A percentile compares a stretch with the other conserved stretches of the same genome.
Conservation (phyloP, 2,797 vertebrate genomes). For the Arctocebus calabarensis region DNA sequence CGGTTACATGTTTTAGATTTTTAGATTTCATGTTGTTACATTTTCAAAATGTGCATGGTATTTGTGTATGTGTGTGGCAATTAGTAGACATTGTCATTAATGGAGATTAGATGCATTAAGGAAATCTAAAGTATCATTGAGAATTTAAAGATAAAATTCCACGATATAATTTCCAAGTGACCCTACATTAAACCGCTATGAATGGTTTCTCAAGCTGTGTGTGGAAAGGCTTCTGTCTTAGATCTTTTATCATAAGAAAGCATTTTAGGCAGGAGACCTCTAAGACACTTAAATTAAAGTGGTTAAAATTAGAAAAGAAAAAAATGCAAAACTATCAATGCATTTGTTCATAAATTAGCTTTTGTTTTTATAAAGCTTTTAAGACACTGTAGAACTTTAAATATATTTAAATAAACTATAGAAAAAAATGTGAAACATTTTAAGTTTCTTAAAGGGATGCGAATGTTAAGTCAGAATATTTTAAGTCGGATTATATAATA, state of each 20-base stretch:
- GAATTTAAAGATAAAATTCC: conserved; percentile 42
- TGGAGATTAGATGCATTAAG: conserved; percentile 15
- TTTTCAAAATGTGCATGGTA: conserved; percentile 1
- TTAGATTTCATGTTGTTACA: background rate
- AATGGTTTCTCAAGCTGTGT: background rate
- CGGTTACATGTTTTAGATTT: background rate
- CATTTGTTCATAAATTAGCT: conserved; percentile 19
- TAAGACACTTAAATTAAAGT: background rate
- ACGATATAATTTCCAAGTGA: background rate
- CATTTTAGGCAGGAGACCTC: background rate
- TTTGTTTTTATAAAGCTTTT: background rate
- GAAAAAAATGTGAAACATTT: conserved; percentile 2
- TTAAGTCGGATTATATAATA: conserved; percentile 50
- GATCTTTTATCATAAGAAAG: conserved; percentile 15
- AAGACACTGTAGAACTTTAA: background rate
- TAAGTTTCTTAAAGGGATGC: background rate
- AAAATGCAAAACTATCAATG: conserved; percentile 19
- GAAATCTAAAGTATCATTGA: conserved; percentile 34
- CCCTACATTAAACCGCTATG: background rate
- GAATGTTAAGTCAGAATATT: conserved; percentile 13
- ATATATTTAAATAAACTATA: conserved; percentile 16
- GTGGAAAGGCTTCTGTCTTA: conserved; percentile 18
- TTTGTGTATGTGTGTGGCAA: background rate
- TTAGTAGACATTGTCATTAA: conserved; percentile 38
- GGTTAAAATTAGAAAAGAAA: conserved; percentile 26